Percentiles rank a stretch among this genome's conserved stretches.
Conservation (phyloP, 2,113 vertebrate species). For the Sylvilagus bachmani region DNA sequence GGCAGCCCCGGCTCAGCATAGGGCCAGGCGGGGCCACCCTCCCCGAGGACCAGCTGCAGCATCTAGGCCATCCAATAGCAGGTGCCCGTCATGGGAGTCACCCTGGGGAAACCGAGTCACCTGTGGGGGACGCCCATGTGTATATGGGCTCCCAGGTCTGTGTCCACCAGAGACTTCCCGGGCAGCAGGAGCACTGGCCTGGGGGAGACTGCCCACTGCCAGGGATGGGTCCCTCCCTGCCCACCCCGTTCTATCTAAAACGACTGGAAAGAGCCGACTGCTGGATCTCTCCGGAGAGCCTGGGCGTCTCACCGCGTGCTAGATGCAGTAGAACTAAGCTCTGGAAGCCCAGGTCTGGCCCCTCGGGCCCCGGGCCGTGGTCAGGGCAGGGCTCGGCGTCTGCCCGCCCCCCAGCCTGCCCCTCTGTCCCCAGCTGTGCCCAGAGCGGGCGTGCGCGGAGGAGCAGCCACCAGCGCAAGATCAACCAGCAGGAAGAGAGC, state of each 20-base stretch:
- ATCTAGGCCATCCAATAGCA: too few species aligned
- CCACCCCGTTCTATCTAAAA: neutral
- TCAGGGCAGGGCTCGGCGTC: neutral
- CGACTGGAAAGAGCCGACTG: neutral
- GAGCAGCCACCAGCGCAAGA: constrained; percentile 98
- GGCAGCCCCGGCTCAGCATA: fast-evolving
- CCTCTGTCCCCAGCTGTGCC: constrained; percentile 91
- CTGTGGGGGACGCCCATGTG: too few species aligned
- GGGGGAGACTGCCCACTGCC: too few species aligned
- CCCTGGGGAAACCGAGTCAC: too few species aligned
- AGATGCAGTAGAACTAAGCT: neutral
- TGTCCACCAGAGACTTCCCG: too few species aligned
- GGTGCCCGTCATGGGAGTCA: too few species aligned
- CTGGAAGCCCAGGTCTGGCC: fast-evolving
- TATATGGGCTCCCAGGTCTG: too few species aligned
- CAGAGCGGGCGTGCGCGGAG: constrained; percentile 95
- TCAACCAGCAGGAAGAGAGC: constrained; percentile 98
- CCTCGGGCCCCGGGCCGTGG: fast-evolving
- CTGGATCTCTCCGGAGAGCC: constrained; percentile 68
- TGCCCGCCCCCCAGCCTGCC: neutral
- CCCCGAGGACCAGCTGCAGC: too few species aligned
- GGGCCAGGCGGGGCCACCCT: neutral
- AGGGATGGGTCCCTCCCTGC: too few species aligned
- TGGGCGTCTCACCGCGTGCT: neutral
- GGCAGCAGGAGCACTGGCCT: too few species aligned